Evolutionary conservation across 2,888 invertebrate genomes (phyloP), one percentile per base, ranked within the genome.

Genomic region (Drosophila birchii): DNA sequence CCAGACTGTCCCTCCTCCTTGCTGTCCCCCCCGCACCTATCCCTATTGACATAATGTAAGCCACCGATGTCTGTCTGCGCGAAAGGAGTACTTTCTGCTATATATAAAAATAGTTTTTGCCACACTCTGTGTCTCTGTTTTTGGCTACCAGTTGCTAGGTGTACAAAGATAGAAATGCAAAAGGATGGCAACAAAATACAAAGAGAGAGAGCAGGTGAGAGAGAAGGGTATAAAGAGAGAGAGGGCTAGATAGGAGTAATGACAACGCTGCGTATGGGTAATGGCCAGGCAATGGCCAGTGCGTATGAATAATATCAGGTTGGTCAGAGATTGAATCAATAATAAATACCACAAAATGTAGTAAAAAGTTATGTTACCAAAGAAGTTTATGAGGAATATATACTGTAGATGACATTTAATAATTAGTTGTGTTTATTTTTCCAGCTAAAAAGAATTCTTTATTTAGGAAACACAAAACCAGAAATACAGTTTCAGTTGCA

Each of bases 11-110:
- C 64, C 26, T n/a, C 53, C 41, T 29, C n/a, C 6, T 23, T 1
- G 45, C 23, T 11, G 32, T 8, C 32, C 32, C 18, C 34, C 43
- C 18, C 34, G 39, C 75, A 72, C 80, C 86, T 75, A 75, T 75
- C 78, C 78, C 80, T 78, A 78, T 84, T 84, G 83, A 85, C 83
- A 87, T 85, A 87, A 85, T 84, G 86, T 87, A 86, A 84, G 85
- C 87, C 69, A 67, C 59, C 62, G 67, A 67, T 53, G 54, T 71
- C 70, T 57, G 53, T 49, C 72, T 45, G 16, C 23, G 57, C 32
- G n/a, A 61, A 39, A 56, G 57, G 26, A 63, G 57, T 51, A 18
- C 56, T 57, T 54, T 55, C 51, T 56, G 43, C 51, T 53, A 38
- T 53, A 53, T 53, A 78, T 88, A 85, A 86, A 85, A 87, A 85